A percentile compares a stretch with the other conserved stretches of the same genome.
phyloP scores from a whole-genome alignment of 2,797 vertebrate genomes.

The Falco rusticolus region DNA sequence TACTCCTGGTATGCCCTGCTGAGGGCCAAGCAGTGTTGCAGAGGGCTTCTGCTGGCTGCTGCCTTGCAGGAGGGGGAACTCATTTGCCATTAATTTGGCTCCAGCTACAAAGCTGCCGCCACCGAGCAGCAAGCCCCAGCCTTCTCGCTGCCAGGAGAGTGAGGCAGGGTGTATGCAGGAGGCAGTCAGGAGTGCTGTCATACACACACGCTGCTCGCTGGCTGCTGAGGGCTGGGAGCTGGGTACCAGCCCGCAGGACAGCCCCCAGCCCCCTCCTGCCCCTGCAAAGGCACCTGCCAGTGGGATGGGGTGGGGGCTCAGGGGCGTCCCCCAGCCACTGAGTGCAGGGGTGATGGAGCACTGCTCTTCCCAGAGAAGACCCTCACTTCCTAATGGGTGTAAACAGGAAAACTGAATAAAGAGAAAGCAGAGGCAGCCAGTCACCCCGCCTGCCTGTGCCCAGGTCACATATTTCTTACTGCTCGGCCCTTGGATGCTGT shows the following conservation, averaged over 20 bases:
- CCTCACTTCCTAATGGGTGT: background rate
- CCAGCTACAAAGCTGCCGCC: background rate
- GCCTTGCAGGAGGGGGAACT: background rate
- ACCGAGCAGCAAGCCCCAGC: accelerated
- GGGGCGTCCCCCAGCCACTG: background rate
- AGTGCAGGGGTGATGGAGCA: background rate
- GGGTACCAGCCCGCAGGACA: background rate
- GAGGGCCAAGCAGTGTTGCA: background rate
- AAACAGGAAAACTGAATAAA: background rate
- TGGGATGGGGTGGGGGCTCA: background rate
- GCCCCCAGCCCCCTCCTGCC: background rate
- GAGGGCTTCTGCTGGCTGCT: background rate
- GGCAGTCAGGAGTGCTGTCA: background rate
- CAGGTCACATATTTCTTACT: background rate
- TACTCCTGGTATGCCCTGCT: background rate
- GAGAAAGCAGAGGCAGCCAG: conserved; percentile 54
- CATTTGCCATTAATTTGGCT: accelerated
- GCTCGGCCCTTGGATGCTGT: conserved; percentile 34
- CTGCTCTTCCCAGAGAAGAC: background rate
- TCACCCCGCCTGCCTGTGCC: background rate
- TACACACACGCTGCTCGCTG: accelerated
- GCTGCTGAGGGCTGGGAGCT: background rate
- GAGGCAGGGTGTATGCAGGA: background rate
- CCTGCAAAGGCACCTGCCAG: background rate
- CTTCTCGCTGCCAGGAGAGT: accelerated